phyloP scores from a whole-genome alignment of 2,888 invertebrate species.

The Noctua pronuba region DNA sequence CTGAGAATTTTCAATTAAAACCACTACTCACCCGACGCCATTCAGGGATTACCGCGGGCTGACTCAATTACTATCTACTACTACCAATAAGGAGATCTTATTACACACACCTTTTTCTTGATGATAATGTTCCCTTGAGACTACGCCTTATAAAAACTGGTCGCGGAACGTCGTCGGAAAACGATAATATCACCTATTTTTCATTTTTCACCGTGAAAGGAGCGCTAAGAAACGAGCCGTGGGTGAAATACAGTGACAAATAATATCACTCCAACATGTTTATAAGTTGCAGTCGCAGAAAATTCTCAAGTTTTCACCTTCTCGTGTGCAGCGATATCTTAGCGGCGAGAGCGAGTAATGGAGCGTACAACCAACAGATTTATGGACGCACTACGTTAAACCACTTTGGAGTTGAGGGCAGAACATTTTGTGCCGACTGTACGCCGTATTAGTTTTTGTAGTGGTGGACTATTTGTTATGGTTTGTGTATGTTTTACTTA shows the following conservation, averaged over 20 bases:
- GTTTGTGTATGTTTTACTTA: slow-evolving; percentile 25
- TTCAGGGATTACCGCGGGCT: slow-evolving; percentile 46
- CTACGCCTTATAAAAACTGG: slow-evolving; percentile 39
- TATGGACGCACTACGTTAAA: slow-evolving; percentile 71
- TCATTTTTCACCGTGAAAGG: slow-evolving; percentile 54
- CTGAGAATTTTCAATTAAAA: slow-evolving; percentile 58
- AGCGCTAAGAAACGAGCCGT: slow-evolving; percentile 32
- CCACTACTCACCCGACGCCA: slow-evolving; percentile 47
- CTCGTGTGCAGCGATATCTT: slow-evolving; percentile 60
- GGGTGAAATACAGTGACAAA: slow-evolving; percentile 67
- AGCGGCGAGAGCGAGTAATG: slow-evolving; percentile 73
- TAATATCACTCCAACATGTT: slow-evolving; percentile 66
- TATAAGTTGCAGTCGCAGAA: slow-evolving; percentile 65
- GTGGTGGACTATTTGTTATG: slow-evolving; percentile 50
- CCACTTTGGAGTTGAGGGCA: slow-evolving; percentile 63
- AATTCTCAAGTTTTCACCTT: slow-evolving; percentile 68
- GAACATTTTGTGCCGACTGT: slow-evolving; percentile 66
- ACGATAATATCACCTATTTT: slow-evolving; percentile 45
- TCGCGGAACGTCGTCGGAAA: slow-evolving; percentile 24
- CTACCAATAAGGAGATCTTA: slow-evolving; percentile 43
- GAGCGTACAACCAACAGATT: slow-evolving; percentile 76
- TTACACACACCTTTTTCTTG: slow-evolving; percentile 47
- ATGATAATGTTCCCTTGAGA: slow-evolving; percentile 16
- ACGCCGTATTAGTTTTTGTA: slow-evolving; percentile 62
- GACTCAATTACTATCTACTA: slow-evolving; percentile 38